Conservation (phyloP, 2,888 invertebrate genomes). For the Matsumyia berberina region DNA sequence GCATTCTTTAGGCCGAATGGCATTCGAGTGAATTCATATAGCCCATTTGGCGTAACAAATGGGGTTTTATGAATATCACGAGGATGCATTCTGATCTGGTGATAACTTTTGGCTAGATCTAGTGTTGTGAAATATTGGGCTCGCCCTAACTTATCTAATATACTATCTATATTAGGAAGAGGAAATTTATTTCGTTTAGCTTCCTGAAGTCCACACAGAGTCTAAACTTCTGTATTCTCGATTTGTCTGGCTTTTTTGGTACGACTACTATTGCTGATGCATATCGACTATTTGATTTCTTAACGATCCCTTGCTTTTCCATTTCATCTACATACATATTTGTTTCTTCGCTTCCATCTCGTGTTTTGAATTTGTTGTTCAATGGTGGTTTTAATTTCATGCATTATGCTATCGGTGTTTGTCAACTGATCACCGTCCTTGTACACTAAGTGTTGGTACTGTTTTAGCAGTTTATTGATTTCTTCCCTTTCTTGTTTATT, state of each 20-base stretch:
- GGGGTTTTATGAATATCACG: conserved; percentile 70
- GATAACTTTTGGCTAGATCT: conserved; percentile 66
- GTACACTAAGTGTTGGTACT: too few species aligned
- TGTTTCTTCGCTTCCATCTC: too few species aligned
- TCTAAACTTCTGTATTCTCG: conserved; percentile 59
- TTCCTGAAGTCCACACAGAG: conserved; percentile 54
- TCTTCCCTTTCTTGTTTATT: too few species aligned
- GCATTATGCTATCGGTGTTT: too few species aligned
- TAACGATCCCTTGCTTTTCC: background rate
- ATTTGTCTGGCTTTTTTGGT: background rate
- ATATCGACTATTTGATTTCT: background rate
- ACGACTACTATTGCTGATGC: background rate
- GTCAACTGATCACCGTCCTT: too few species aligned
- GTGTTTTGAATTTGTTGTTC: too few species aligned
- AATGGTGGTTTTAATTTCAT: background rate
- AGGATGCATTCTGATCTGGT: conserved; percentile 70
- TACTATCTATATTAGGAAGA: too few species aligned
- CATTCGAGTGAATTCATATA: conserved; percentile 17
- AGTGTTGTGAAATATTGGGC: conserved; percentile 71
- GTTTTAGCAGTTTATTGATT: too few species aligned
- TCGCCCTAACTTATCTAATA: conserved; percentile 67
- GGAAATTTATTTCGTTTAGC: conserved; percentile 59
- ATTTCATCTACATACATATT: background rate
- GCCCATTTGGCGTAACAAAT: conserved; percentile 42
- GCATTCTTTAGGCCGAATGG: conserved; percentile 52